These are phyloP conservation scores for Drosophila sp. DNA, from an alignment of 1,140 invertebrate species.

Conservation along the genomic window DNA sequence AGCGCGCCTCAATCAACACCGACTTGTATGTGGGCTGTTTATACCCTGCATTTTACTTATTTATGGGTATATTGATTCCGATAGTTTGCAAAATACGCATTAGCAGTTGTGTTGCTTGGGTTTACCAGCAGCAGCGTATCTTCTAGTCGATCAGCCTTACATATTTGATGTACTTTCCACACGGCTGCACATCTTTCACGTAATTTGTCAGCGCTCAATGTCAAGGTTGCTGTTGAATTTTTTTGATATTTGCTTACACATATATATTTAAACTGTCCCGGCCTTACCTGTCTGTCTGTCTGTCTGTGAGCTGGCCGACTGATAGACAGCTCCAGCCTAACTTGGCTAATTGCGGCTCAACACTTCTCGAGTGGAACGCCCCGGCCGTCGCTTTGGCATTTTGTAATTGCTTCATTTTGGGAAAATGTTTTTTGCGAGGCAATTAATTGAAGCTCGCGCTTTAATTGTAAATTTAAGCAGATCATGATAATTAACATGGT, in stretches of 20 bases:
- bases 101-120: too few species aligned
- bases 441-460: conserved; percentile 62
- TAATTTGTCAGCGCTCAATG: conserved; percentile 62
- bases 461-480: conserved; percentile 58
- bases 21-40: conserved; percentile 18
- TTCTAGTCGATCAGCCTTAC: not conserved
- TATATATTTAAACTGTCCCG: conserved; percentile 26
- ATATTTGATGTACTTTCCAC: conserved; percentile 52
- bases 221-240: conserved; percentile 66
- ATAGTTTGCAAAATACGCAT: too few species aligned
- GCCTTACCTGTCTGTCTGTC: conserved; percentile 3
- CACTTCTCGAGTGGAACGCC: conserved; percentile 73
- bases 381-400: conserved; percentile 51
- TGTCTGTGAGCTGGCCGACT: not conserved
- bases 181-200: conserved; percentile 59
- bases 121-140: too few species aligned
- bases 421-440: conserved; percentile 36
- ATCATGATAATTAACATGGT: conserved; percentile 41
- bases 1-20: not conserved
- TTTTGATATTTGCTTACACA: conserved; percentile 48
- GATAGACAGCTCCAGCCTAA: conserved; percentile 28
- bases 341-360: conserved; percentile 63
- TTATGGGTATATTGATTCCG: conserved; percentile 1
- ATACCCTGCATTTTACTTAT: not conserved
- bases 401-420: conserved; percentile 76